These are phyloP conservation scores for Oreochromis tanganicae DNA, from an alignment of 2,113 vertebrate genomes.

Conservation along the genomic window DNA sequence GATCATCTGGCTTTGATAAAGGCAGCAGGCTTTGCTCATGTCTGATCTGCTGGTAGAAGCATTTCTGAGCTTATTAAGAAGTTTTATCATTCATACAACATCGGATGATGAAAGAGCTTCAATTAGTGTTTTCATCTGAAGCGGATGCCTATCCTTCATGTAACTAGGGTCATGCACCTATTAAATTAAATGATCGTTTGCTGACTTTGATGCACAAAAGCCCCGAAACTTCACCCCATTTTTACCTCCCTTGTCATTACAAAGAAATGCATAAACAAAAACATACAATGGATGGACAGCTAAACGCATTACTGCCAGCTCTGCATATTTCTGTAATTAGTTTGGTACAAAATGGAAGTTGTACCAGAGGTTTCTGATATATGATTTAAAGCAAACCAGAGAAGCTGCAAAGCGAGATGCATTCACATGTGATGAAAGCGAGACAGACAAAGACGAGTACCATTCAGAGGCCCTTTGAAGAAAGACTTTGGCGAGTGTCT, in stretches of 20 bases:
- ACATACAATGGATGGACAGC: not conserved
- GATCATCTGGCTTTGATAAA: constrained; percentile 33
- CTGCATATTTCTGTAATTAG: constrained; percentile 1
- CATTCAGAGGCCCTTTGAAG: constrained; percentile 2
- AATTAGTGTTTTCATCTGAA: not conserved
- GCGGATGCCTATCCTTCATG: not conserved
- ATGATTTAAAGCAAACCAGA: not conserved
- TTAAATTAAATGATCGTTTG: not conserved
- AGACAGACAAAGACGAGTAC: not conserved
- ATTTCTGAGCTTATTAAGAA: constrained; percentile 1
- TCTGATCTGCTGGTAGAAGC: not conserved
- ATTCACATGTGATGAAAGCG: not conserved
- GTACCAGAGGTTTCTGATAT: not conserved
- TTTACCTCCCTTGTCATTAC: not conserved
- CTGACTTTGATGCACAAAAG: not conserved
- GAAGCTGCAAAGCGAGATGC: not conserved
- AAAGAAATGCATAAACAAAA: constrained; percentile 30
- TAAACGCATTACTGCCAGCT: not conserved
- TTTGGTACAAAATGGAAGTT: not conserved
- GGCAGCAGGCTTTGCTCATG: not conserved
- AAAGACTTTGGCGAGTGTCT: constrained; percentile 15
- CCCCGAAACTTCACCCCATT: not conserved
- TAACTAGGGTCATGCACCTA: not conserved
- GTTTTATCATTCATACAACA: not conserved
- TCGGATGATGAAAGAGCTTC: not conserved